Base-by-base conservation (phyloP, 2,797 vertebrate genomes). In the Amphiprion clarkii region DNA sequence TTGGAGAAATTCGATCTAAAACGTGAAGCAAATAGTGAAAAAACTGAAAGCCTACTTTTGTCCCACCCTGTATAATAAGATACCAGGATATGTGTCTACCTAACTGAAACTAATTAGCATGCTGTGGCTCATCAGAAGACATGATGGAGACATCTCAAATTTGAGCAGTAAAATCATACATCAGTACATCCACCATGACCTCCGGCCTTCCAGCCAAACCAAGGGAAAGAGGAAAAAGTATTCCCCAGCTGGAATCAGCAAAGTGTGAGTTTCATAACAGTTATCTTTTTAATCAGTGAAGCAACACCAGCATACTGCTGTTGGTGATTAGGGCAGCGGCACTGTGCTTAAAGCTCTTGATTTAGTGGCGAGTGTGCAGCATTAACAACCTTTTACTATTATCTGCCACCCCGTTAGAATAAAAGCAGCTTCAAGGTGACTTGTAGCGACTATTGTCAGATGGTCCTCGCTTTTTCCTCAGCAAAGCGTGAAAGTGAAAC, bases 401-500 rank as follows among this genome's bases (percentile, higher is more conserved):
- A 85, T 79, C 77, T 73, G 69, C 67, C 71, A 75, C 55, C 67
- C 76, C 21, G 60, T 89, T 67, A 71, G 78, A 42, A 84, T 79
- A 79, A 87, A 89, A 88, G 76, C 79, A 69, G 67, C 59, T 10
- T 60, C 84, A 87, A 92, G 87, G 89, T 90, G 88, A 91, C 84
- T 86, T 39, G 76, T 71, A 71, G 85, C 77, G 72, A 80, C 83
- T 80, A 83, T 82, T 88, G 88, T 91, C 87, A 91, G 86, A 88
- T 86, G 84, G 85, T 79, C 72, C 79, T 74, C 42, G 60, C 73
- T 78, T 82, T 88, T 85, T 83, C 83, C 81, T 85, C 82, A 86
- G 86, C 84, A 87, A 88, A 88, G 81, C 82, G 69, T 90, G 82
- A 92, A 91, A 90, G 81, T 79, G 81, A 90, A 91, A 89, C 63